A percentile compares a stretch with the other conserved stretches of the same genome.
Conservation (phyloP, 53 echinoderm and acorn worm species). For the Stichopus horrens region DNA sequence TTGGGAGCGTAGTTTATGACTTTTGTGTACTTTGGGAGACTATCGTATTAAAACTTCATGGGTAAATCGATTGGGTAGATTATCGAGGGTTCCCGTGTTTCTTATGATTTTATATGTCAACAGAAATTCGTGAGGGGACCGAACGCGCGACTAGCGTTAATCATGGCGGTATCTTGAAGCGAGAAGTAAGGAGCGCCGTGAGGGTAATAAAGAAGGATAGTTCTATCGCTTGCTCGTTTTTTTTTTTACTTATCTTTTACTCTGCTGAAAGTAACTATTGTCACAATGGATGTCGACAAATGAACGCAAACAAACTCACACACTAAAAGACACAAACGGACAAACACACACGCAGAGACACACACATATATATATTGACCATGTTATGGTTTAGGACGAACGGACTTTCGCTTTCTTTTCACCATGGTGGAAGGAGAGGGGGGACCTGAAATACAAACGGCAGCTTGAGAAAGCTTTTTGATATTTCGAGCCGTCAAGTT, state of each 20-base stretch:
- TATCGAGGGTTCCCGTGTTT: background rate
- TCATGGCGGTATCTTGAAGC: slow-evolving; percentile 15
- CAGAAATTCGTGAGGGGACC: background rate
- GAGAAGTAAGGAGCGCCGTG: slow-evolving; percentile 41
- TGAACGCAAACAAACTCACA: background rate
- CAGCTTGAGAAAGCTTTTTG: no score
- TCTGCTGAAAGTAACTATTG: slow-evolving; percentile 4
- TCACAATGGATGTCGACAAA: background rate
- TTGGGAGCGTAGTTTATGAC: slow-evolving; percentile 38
- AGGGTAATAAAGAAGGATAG: slow-evolving; percentile 31
- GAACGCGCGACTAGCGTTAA: background rate
- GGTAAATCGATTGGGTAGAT: slow-evolving; percentile 41
- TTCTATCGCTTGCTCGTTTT: background rate
- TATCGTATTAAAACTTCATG: slow-evolving; percentile 50
- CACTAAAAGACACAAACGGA: no score
- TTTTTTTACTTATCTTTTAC: no score
- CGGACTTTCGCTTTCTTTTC: no score
- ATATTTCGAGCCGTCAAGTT: no score
- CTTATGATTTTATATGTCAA: background rate
- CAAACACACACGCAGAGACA: no score
- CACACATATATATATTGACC: no score
- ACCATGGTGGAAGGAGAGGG: no score
- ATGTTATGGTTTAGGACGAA: no score
- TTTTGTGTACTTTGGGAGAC: slow-evolving; percentile 38
- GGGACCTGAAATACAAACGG: no score